phyloP scores from a whole-genome alignment of 2,888 invertebrate species.

The Drosophila rellima region DNA sequence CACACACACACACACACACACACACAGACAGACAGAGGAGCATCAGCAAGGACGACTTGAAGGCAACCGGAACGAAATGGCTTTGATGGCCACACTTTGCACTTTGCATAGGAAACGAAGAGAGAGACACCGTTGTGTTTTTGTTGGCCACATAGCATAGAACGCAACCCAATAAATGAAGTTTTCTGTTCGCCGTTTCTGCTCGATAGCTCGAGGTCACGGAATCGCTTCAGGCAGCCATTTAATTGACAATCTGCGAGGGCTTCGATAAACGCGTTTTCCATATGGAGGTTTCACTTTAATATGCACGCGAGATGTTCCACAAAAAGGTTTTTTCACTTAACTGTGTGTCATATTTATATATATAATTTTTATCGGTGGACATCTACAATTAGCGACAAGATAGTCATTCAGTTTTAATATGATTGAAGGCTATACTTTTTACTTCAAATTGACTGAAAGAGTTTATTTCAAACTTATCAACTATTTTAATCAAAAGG shows the following conservation, averaged over 20 bases:
- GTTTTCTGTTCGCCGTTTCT: constrained; percentile 17
- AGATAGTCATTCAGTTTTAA: too few species aligned
- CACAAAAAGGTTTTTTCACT: background rate
- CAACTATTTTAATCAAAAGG: too few species aligned
- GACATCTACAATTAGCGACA: too few species aligned
- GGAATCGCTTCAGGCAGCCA: constrained; percentile 32
- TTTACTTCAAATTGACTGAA: too few species aligned
- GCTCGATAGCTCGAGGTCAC: constrained; percentile 21
- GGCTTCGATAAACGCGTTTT: constrained; percentile 9
- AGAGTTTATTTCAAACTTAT: too few species aligned
- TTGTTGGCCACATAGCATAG: constrained; percentile 45
- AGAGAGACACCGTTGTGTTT: constrained; percentile 7
- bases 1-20: constrained; percentile 11
- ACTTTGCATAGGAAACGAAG: constrained; percentile 22
- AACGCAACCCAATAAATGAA: constrained; percentile 38
- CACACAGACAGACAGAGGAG: constrained; percentile 3
- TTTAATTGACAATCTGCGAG: constrained; percentile 58
- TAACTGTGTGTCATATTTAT: too few species aligned
- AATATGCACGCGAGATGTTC: background rate
- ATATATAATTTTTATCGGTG: too few species aligned
- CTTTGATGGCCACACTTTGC: constrained; percentile 61
- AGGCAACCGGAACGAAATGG: constrained; percentile 51
- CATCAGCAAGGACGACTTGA: constrained; percentile 19
- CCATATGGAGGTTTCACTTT: background rate
- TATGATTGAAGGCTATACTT: too few species aligned